phyloP scores from a whole-genome alignment of 1,140 invertebrate species.

The Drosophila ficusphila region DNA sequence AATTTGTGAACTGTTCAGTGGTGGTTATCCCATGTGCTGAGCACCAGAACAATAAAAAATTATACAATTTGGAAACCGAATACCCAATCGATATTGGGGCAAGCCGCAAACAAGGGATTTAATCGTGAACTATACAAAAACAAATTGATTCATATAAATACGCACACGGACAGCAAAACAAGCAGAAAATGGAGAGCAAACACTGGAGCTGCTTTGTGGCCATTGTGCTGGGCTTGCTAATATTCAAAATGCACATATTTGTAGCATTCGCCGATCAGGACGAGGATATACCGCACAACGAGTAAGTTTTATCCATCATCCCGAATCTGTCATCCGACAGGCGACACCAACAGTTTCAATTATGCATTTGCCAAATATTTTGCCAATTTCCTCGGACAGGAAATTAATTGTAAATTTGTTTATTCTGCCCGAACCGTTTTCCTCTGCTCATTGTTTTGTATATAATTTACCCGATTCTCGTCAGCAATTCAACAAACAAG shows the following conservation, averaged over 20 bases:
- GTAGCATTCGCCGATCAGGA: conserved; percentile 88
- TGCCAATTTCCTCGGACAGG: conserved; percentile 55
- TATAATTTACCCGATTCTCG: conserved; percentile 20
- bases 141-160: conserved; percentile 34
- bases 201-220: conserved; percentile 68
- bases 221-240: conserved; percentile 68
- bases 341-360: conserved; percentile 39
- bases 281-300: conserved; percentile 93
- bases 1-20: conserved; percentile 52
- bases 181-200: conserved; percentile 69
- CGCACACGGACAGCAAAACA: conserved; percentile 13
- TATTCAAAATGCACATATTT: conserved; percentile 76
- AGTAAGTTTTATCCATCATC: conserved; percentile 86
- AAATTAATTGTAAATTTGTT: conserved; percentile 75
- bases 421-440: conserved; percentile 12
- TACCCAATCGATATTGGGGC: conserved; percentile 50
- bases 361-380: conserved; percentile 51
- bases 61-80: conserved; percentile 32
- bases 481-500: conserved; percentile 13
- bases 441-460: background rate
- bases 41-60: conserved; percentile 28
- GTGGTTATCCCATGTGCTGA: conserved; percentile 30
- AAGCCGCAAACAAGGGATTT: conserved; percentile 32
- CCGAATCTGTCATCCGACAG: conserved; percentile 12
- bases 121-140: conserved; percentile 42